Evolutionary conservation across 2,797 vertebrate species (phyloP).

Genomic region (Phataginus tricuspis): DNA sequence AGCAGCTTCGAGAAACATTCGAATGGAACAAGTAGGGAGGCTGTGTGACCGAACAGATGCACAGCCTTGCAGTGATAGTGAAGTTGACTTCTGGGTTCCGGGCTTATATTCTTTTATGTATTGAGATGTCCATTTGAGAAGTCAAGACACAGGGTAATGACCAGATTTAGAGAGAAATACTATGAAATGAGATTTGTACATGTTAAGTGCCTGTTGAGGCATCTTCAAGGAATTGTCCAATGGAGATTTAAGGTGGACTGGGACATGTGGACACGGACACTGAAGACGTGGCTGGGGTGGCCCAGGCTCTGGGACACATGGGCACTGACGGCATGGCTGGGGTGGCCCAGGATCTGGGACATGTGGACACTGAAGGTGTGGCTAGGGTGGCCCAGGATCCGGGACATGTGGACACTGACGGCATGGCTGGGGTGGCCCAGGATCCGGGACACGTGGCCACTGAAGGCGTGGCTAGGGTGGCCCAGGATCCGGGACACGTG

Average conservation of each 20-base stretch:
- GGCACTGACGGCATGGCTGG: no score
- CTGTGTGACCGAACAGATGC: rapidly evolving
- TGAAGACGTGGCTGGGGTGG: not conserved
- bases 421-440: no score
- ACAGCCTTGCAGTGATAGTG: rapidly evolving
- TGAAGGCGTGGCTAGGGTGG: not conserved
- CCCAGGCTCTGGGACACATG: no score
- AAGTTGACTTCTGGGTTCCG: not conserved
- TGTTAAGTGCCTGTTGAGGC: not conserved
- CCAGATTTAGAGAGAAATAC: not conserved
- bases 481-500: no score
- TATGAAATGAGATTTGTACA: not conserved
- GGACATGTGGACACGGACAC: not conserved
- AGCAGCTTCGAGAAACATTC: not conserved
- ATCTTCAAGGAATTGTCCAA: not conserved
- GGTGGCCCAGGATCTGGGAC: not conserved
- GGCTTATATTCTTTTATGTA: not conserved
- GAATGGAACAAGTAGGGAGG: not conserved
- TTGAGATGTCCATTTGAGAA: not conserved
- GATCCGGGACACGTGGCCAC: not conserved
- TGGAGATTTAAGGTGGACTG: not conserved
- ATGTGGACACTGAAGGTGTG: not conserved
- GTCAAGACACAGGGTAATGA: not conserved
- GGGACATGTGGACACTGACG: not conserved
- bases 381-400: no score